phyloP scores from a whole-genome alignment of 2,797 vertebrate species.

The Calcarius lapponicus region DNA sequence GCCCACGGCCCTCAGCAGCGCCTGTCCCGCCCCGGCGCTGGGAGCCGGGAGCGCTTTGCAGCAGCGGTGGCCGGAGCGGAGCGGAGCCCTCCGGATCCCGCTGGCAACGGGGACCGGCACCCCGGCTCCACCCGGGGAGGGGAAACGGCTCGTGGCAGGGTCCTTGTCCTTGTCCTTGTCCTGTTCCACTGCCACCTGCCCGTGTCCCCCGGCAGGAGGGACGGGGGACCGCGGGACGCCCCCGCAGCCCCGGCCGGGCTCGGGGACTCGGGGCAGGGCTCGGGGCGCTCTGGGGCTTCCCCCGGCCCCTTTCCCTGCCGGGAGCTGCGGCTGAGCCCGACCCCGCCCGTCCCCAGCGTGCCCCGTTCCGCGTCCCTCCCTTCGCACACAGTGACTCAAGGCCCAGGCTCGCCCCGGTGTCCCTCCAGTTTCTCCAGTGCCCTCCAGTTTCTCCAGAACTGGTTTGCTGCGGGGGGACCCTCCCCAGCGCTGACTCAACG shows the following conservation, averaged over 20 bases:
- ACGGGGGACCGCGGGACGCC: not conserved
- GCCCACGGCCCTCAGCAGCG: not conserved
- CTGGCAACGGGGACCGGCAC: rapidly evolving
- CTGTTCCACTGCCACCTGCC: rapidly evolving
- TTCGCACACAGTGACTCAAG: conserved; percentile 11
- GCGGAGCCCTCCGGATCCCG: not conserved
- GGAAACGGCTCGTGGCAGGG: too few species aligned
- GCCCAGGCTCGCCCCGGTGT: not conserved
- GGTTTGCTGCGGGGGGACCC: not conserved
- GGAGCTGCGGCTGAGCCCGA: not conserved
- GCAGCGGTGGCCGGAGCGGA: not conserved
- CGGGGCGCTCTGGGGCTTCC: not conserved
- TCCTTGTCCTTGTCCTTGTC: not conserved
- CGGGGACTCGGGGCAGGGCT: too few species aligned
- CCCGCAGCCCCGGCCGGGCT: not conserved
- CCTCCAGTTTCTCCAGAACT: not conserved
- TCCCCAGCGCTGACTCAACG: not conserved
- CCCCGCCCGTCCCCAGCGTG: not conserved
- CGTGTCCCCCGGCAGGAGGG: not conserved
- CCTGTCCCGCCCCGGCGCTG: not conserved
- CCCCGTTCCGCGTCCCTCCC: not conserved
- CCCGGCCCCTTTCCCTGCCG: not conserved
- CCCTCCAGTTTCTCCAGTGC: not conserved
- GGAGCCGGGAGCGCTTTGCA: not conserved
- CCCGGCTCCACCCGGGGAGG: too few species aligned